These are phyloP conservation scores for Rhagoletis zephyria DNA, from an alignment of 1,140 invertebrate genomes.

Conservation along the genomic window DNA sequence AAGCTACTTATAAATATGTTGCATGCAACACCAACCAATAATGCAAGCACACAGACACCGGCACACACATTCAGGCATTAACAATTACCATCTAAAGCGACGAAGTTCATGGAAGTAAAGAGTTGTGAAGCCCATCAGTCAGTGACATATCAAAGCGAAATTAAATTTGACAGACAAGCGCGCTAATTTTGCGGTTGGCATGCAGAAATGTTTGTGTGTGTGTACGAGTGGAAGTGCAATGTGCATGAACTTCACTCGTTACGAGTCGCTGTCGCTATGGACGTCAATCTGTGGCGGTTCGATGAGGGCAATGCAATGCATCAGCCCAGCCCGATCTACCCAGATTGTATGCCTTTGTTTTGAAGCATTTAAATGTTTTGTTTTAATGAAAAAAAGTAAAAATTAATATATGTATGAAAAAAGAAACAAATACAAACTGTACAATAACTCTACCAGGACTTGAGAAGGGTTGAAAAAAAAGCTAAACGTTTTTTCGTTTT, in stretches of 20 bases:
- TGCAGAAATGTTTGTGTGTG: background rate
- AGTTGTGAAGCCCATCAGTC: constrained; percentile 24
- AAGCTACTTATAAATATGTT: constrained; percentile 48
- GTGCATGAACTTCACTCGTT: background rate
- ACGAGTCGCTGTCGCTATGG: constrained; percentile 27
- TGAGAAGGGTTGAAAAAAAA: no score
- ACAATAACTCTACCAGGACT: background rate
- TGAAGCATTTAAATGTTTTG: constrained; percentile 39
- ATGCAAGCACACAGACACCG: background rate
- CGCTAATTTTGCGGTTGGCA: constrained; percentile 58
- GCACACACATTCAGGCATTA: no score
- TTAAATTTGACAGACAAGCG: constrained; percentile 61
- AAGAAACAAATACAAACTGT: background rate
- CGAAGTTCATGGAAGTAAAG: background rate
- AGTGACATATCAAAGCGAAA: constrained; percentile 59
- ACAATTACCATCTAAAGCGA: no score
- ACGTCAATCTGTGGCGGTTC: constrained; percentile 10
- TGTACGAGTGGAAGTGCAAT: constrained; percentile 10
- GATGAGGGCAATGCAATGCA: constrained; percentile 32
- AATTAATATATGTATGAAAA: background rate
- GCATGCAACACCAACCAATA: constrained; percentile 50
- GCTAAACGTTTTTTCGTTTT: no score
- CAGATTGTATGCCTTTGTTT: constrained; percentile 34
- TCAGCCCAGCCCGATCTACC: no score
- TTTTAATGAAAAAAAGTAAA: constrained; percentile 40